These are phyloP conservation scores for Drosophila kuntzei DNA, from an alignment of 2,888 invertebrate genomes.

Conservation along the genomic window DNA sequence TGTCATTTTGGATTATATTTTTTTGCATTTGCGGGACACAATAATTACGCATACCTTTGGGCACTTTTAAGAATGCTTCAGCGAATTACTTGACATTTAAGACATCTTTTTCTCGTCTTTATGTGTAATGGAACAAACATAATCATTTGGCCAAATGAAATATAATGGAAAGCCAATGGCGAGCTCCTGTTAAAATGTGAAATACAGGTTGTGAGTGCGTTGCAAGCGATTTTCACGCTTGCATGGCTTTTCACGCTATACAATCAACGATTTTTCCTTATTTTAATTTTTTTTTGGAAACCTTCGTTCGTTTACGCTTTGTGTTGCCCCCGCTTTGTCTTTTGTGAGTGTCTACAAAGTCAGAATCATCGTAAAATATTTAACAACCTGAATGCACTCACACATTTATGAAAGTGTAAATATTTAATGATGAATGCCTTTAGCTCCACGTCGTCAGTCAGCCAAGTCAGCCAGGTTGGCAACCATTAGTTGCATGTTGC, in stretches of 20 bases:
- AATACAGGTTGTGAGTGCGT: slow-evolving; percentile 22
- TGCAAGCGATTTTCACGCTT: slow-evolving; percentile 70
- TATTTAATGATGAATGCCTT: slow-evolving; percentile 74
- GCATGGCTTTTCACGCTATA: slow-evolving; percentile 49
- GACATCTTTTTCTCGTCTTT: slow-evolving; percentile 14
- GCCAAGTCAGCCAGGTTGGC: not conserved
- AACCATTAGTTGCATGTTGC: slow-evolving; percentile 29
- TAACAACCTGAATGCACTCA: slow-evolving; percentile 76
- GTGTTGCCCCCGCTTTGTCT: slow-evolving; percentile 30
- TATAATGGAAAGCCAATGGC: slow-evolving; percentile 18
- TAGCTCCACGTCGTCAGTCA: slow-evolving; percentile 22
- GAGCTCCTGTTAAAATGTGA: slow-evolving; percentile 17
- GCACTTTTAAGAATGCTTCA: slow-evolving; percentile 25
- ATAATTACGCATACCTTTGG: slow-evolving; percentile 36
- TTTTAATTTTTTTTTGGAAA: slow-evolving; percentile 8
- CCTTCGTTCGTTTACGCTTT: slow-evolving; percentile 18
- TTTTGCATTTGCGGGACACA: slow-evolving; percentile 15
- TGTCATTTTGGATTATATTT: slow-evolving; percentile 43
- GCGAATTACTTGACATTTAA: slow-evolving; percentile 26
- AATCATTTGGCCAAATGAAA: slow-evolving; percentile 23
- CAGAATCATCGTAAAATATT: slow-evolving; percentile 70
- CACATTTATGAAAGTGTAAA: slow-evolving; percentile 81
- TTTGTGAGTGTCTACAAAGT: slow-evolving; percentile 60
- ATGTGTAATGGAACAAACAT: slow-evolving; percentile 27
- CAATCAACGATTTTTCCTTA: slow-evolving; percentile 17